Conservation (phyloP, 2,113 vertebrate species). For the Dolichotis patagonum region DNA sequence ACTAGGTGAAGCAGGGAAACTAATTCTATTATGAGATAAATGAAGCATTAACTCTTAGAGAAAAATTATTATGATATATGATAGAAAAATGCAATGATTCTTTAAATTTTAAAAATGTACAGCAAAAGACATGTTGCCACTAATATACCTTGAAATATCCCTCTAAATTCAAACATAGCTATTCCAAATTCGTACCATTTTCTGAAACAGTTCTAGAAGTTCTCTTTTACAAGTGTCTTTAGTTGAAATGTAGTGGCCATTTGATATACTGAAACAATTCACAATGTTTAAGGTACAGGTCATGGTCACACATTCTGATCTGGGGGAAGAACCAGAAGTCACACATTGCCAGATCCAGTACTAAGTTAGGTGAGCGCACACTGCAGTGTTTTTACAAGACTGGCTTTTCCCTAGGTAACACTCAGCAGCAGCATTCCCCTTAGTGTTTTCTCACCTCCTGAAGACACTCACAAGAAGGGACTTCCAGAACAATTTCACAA, state of each 20-base stretch:
- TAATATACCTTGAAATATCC: background rate
- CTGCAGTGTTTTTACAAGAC: background rate
- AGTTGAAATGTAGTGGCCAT: background rate
- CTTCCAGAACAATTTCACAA: background rate
- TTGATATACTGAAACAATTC: background rate
- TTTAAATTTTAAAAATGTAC: background rate
- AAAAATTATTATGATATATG: background rate
- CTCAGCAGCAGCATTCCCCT: background rate
- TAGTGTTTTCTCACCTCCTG: background rate
- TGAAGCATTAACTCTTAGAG: background rate
- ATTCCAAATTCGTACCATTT: background rate
- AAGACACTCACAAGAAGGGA: background rate
- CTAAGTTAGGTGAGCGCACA: background rate
- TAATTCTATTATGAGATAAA: background rate
- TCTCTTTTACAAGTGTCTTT: background rate
- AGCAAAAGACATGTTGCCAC: background rate
- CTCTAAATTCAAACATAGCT: background rate
- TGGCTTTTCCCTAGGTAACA: background rate
- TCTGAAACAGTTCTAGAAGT: background rate
- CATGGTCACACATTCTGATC: background rate
- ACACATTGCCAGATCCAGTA: background rate
- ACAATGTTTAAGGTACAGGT: background rate
- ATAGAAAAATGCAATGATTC: background rate
- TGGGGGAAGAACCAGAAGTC: background rate
- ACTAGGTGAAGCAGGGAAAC: background rate